phyloP scores from a whole-genome alignment of 2,113 vertebrate genomes.

The Bagarius yarrelli region DNA sequence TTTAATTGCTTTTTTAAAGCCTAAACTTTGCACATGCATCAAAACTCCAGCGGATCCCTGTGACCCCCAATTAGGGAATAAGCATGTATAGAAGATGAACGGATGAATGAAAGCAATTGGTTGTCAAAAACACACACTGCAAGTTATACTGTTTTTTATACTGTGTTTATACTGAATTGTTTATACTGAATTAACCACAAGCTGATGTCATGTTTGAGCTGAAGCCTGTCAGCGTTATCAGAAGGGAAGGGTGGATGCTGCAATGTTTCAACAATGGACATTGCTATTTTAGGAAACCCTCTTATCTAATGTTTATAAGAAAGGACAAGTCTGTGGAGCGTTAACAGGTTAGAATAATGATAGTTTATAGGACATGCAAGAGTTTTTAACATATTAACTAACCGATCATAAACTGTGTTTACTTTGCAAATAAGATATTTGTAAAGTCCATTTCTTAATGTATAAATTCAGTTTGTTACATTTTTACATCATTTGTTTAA shows the following conservation, averaged over 20 bases:
- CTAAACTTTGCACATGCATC: no score
- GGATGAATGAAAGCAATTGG: no score
- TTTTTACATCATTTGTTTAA: no score
- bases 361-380: neutral
- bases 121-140: no score
- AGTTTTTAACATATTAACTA: neutral
- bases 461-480: no score
- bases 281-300: slow-evolving; percentile 19
- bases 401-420: neutral
- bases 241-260: slow-evolving; percentile 13
- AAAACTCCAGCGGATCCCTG: no score
- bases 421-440: neutral
- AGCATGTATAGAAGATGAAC: no score
- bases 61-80: no score
- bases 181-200: neutral
- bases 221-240: slow-evolving; percentile 11
- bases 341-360: neutral
- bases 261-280: slow-evolving; percentile 18
- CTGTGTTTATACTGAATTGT: no score
- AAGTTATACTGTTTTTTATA: no score
- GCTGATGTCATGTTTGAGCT: slow-evolving; percentile 8
- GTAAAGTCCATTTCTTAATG: no score
- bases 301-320: neutral
- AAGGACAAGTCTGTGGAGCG: neutral
- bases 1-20: neutral